Conservation (phyloP, 1,140 invertebrate species). For the Drosophila pectinifera region DNA sequence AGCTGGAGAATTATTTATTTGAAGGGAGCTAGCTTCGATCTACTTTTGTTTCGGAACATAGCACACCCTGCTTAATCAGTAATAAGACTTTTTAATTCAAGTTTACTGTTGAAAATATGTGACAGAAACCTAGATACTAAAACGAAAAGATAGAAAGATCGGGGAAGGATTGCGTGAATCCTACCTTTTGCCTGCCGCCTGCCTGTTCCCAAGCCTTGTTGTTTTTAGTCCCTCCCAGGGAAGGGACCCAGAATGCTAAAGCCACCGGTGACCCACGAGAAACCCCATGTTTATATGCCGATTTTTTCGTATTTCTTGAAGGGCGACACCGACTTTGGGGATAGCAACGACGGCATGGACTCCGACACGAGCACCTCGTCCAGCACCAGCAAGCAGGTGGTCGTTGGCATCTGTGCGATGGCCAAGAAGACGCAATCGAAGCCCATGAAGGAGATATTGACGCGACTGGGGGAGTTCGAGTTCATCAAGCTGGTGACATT, state of each 20-base stretch:
- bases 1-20: not conserved
- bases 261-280: not conserved
- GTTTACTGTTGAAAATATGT: too few species aligned
- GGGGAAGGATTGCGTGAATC: not conserved
- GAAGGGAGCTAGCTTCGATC: not conserved
- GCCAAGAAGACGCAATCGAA: conserved; percentile 99
- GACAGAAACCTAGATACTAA: not conserved
- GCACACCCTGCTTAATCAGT: too few species aligned
- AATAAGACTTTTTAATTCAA: too few species aligned
- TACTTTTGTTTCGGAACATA: too few species aligned
- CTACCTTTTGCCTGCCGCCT: not conserved
- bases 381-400: conserved; percentile 88
- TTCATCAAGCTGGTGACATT: conserved; percentile 97
- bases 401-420: conserved; percentile 99
- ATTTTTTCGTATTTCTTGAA: conserved; percentile 84
- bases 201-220: not conserved
- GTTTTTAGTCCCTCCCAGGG: not conserved
- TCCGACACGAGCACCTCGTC: conserved; percentile 86
- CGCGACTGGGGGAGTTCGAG: conserved; percentile 97
- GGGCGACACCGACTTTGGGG: conserved; percentile 90
- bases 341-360: conserved; percentile 87
- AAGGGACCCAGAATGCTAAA: not conserved
- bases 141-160: not conserved
- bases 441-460: conserved; percentile 99
- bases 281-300: not conserved